Evolutionary conservation across 2,797 vertebrate genomes (phyloP).

Genomic region (Parauchenoglanis ngamensis): DNA sequence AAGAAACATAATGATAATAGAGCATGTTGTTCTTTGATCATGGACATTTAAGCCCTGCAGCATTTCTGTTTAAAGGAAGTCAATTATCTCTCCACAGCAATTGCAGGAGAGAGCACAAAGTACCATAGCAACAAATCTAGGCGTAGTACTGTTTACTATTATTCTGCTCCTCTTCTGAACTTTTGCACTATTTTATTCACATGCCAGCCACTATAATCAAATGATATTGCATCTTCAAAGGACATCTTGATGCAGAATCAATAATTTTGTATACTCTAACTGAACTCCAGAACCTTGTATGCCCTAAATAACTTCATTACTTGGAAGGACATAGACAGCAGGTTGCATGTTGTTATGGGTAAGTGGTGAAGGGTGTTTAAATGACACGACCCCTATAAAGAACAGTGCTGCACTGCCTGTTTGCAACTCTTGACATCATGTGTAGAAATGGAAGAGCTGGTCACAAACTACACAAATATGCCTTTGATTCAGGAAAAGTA

Average conservation of each 20-base stretch:
- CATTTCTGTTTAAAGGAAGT: slow-evolving; percentile 17
- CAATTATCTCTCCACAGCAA: slow-evolving; percentile 16
- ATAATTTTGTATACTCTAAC: neutral
- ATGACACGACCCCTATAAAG: neutral
- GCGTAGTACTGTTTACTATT: neutral
- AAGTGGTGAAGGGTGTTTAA: neutral
- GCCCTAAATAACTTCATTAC: neutral
- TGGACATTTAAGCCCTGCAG: neutral
- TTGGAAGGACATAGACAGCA: neutral
- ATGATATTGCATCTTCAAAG: neutral
- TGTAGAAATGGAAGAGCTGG: neutral
- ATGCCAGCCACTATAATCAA: neutral
- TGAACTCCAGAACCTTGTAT: neutral
- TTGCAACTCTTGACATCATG: neutral
- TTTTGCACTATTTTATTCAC: neutral
- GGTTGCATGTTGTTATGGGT: neutral
- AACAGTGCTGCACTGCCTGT: neutral
- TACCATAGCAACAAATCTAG: neutral
- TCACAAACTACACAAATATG: neutral
- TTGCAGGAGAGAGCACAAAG: slow-evolving; percentile 14
- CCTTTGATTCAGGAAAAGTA: neutral
- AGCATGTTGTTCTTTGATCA: slow-evolving; percentile 31
- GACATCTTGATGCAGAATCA: neutral
- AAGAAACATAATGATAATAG: neutral
- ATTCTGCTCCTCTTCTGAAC: neutral